Percentiles rank a stretch among this genome's conserved stretches.
Conservation (phyloP, 2,888 invertebrate genomes). For the Chrysotoxum bicinctum region DNA sequence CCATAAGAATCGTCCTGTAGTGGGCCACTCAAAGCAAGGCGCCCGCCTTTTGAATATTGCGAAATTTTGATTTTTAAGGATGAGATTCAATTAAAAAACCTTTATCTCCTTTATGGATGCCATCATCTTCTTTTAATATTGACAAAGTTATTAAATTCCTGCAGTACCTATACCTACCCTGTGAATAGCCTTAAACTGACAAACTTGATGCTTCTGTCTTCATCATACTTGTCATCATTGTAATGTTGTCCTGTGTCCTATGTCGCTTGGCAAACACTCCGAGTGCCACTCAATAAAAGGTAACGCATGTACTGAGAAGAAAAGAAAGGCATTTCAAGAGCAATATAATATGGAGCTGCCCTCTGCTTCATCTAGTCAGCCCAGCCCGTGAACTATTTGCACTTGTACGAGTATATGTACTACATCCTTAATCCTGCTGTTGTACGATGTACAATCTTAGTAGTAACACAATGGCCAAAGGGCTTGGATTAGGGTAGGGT, state of each 20-base stretch:
- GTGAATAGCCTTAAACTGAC: background rate
- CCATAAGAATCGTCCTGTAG: too few relatives aligned
- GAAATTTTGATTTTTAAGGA: background rate
- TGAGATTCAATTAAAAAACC: background rate
- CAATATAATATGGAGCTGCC: background rate
- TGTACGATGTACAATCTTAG: conserved; percentile 48
- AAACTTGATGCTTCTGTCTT: background rate
- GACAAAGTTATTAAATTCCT: background rate
- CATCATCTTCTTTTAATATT: background rate
- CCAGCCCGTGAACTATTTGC: conserved; percentile 57
- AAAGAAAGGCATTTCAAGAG: conserved; percentile 50
- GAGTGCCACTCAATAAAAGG: conserved; percentile 66
- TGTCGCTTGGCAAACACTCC: conserved; percentile 60
- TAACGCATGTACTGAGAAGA: conserved; percentile 65
- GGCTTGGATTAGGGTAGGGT: conserved; percentile 40
- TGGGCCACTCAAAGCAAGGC: too few relatives aligned
- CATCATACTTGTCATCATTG: conserved; percentile 28
- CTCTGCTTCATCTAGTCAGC: conserved; percentile 6
- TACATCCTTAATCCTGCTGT: conserved; percentile 69
- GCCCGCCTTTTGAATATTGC: too few relatives aligned
- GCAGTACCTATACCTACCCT: too few relatives aligned
- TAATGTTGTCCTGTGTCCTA: conserved; percentile 44
- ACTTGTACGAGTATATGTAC: too few relatives aligned
- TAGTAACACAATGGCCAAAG: conserved; percentile 62
- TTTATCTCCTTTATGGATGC: background rate